Conservation (phyloP, 1,140 invertebrate genomes). For the Magallana gigas region DNA sequence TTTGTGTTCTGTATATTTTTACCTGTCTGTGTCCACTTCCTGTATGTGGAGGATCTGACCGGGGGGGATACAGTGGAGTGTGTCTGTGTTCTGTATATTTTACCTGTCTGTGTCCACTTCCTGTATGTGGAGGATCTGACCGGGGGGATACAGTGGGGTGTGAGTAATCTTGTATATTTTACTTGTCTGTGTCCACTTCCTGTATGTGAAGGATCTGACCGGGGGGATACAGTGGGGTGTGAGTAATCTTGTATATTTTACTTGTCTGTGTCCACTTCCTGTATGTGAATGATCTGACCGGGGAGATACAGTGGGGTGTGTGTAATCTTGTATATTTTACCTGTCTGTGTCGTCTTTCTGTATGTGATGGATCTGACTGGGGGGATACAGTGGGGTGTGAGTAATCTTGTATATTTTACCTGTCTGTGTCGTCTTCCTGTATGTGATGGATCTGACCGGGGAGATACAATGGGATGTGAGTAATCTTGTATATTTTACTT, state of each 20-base stretch:
- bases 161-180: conserved; percentile 41
- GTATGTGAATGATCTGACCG: conserved; percentile 68
- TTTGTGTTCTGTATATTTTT: conserved; percentile 5
- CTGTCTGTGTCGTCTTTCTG: conserved; percentile 61
- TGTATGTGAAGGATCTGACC: conserved; percentile 69
- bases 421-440: no score
- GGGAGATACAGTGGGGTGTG: conserved; percentile 62
- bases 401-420: no score
- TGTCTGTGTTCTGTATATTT: conserved; percentile 35
- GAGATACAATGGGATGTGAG: no score
- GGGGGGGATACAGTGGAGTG: conserved; percentile 63
- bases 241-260: conserved; percentile 49
- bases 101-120: conserved; percentile 65
- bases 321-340: conserved; percentile 53
- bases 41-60: conserved; percentile 69
- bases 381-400: conserved; percentile 55
- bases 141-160: conserved; percentile 64
- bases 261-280: conserved; percentile 63
- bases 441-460: no score
- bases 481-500: no score
- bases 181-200: conserved; percentile 64
- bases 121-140: conserved; percentile 67
- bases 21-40: conserved; percentile 64
- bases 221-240: conserved; percentile 62
- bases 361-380: conserved; percentile 69